Conservation (phyloP, 2,113 vertebrate genomes). For the Furnarius figulus region DNA sequence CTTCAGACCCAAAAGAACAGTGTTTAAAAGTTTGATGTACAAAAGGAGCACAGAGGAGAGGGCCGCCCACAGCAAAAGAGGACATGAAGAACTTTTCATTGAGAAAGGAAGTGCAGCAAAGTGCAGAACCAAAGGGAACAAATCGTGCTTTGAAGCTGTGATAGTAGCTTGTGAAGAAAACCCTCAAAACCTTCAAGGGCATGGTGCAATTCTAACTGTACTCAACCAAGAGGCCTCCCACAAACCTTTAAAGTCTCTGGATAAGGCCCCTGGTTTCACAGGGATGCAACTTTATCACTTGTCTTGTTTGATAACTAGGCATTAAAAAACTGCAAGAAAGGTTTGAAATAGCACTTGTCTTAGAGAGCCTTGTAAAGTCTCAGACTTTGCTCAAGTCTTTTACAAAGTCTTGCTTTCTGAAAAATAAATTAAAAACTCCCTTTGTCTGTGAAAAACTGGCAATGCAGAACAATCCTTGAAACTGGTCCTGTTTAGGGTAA, state of each 20-base stretch:
- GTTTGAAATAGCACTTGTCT: slow-evolving; percentile 13
- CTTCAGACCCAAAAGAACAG: background rate
- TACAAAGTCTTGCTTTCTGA: background rate
- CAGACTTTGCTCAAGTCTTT: background rate
- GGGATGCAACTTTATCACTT: background rate
- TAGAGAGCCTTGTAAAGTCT: background rate
- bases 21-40: background rate
- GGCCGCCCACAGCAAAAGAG: background rate
- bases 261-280: background rate
- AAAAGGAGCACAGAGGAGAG: background rate
- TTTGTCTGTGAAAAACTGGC: background rate
- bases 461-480: background rate
- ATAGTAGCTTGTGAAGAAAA: background rate
- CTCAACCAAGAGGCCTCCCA: background rate
- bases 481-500: background rate
- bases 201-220: background rate
- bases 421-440: background rate
- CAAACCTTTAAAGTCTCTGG: background rate
- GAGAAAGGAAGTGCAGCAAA: background rate
- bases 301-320: background rate
- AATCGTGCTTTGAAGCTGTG: background rate
- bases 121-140: background rate
- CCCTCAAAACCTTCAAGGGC: background rate
- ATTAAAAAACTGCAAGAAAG: slow-evolving; percentile 29
- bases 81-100: background rate